phyloP scores from a whole-genome alignment of 1,140 invertebrate species.

The Helicoverpa zea region DNA sequence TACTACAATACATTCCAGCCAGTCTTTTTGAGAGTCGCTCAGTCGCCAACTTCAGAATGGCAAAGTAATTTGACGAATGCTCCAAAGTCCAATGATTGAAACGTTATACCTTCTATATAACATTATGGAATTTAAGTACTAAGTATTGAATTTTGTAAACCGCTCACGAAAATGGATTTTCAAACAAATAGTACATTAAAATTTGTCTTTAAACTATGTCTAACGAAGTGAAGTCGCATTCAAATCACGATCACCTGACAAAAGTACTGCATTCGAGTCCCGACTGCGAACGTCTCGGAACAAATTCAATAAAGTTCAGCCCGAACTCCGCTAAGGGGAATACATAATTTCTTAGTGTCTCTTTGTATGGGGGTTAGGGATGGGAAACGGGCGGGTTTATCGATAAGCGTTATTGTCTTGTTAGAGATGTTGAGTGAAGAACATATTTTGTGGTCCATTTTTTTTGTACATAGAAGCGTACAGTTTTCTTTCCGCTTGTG shows the following conservation, averaged over 20 bases:
- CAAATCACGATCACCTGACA: constrained; percentile 74
- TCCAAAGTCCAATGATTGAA: too few relatives aligned
- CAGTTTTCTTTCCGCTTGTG: too few relatives aligned
- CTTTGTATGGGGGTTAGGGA: constrained; percentile 75
- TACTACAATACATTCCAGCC: too few relatives aligned
- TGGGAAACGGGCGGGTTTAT: constrained; percentile 52
- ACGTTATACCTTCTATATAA: too few relatives aligned
- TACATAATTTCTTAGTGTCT: constrained; percentile 86
- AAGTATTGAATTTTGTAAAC: too few relatives aligned
- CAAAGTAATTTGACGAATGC: too few relatives aligned
- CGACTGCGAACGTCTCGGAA: constrained; percentile 69
- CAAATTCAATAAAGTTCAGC: constrained; percentile 84
- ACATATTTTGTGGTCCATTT: background rate
- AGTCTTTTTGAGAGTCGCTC: too few relatives aligned
- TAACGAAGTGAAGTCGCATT: constrained; percentile 63
- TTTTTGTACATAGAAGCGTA: too few relatives aligned
- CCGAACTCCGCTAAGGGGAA: constrained; percentile 82
- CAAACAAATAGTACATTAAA: background rate
- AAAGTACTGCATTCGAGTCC: constrained; percentile 73
- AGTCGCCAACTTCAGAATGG: too few relatives aligned
- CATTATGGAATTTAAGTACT: too few relatives aligned
- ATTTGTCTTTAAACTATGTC: background rate
- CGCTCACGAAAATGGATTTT: too few relatives aligned
- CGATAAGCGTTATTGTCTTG: constrained; percentile 37
- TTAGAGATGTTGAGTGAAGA: background rate